Evolutionary conservation across 2,888 invertebrate genomes (phyloP).

Genomic region (Hyalella azteca): DNA sequence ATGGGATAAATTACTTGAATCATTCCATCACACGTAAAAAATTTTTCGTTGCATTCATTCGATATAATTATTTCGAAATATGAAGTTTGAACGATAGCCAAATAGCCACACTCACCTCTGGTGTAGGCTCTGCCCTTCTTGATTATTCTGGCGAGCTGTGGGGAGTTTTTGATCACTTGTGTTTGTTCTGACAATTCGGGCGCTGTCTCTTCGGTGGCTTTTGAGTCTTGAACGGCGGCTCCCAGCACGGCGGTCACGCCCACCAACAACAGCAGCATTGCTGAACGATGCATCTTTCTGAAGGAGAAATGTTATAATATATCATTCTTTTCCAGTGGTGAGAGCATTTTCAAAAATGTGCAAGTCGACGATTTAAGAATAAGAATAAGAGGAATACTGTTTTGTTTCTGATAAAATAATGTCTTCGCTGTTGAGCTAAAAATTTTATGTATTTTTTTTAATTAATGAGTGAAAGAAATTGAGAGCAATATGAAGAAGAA

Average conservation of each 20-base stretch:
- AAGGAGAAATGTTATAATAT: neutral
- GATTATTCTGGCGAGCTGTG: constrained; percentile 23
- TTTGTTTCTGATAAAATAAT: neutral
- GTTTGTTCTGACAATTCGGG: neutral
- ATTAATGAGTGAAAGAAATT: too few relatives aligned
- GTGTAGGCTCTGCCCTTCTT: neutral
- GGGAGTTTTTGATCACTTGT: constrained; percentile 12
- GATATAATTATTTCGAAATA: neutral
- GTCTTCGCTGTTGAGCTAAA: neutral
- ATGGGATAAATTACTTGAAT: neutral
- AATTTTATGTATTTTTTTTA: too few relatives aligned
- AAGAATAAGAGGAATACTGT: neutral
- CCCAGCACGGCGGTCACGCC: neutral
- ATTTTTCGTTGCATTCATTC: neutral
- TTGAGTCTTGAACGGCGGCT: neutral
- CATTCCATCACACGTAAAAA: neutral
- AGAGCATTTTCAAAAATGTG: neutral
- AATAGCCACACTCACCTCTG: constrained; percentile 14
- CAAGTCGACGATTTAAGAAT: too few relatives aligned
- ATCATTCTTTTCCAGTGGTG: neutral
- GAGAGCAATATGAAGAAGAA: too few relatives aligned
- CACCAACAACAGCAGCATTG: neutral
- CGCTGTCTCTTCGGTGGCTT: neutral
- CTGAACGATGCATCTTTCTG: neutral
- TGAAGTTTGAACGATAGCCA: neutral